phyloP scores from a whole-genome alignment of 2,113 vertebrate genomes.

The Hemibagrus wyckioides region DNA sequence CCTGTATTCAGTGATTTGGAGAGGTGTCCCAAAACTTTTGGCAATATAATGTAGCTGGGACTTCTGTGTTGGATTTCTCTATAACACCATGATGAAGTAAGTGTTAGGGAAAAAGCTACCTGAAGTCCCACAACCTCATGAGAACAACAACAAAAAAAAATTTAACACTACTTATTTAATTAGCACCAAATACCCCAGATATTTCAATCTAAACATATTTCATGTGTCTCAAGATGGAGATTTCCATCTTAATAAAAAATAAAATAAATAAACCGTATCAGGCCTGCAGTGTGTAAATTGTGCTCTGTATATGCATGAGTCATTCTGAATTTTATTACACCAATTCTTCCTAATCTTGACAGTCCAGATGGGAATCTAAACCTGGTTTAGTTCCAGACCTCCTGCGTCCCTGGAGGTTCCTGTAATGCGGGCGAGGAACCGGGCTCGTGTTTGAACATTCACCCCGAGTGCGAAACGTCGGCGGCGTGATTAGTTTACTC shows the following conservation, averaged over 20 bases:
- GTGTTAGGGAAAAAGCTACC: not conserved
- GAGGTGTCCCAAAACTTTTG: too few species aligned
- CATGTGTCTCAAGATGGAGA: not conserved
- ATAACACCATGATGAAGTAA: not conserved
- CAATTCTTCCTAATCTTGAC: slow-evolving; percentile 15
- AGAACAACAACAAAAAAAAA: not conserved
- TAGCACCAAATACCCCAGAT: not conserved
- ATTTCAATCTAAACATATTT: not conserved
- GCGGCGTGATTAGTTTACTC: slow-evolving; percentile 47
- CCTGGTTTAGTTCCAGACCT: slow-evolving; percentile 21
- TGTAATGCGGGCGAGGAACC: slow-evolving; percentile 39
- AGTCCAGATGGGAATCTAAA: slow-evolving; percentile 28
- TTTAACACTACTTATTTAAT: not conserved
- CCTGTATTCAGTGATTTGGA: too few species aligned
- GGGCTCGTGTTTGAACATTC: slow-evolving; percentile 53
- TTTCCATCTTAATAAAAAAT: too few species aligned
- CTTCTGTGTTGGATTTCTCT: not conserved
- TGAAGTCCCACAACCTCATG: not conserved
- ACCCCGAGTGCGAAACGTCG: slow-evolving; percentile 41
- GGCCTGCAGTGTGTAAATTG: not conserved
- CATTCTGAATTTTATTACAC: not conserved
- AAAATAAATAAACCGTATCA: not conserved
- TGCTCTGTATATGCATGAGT: not conserved
- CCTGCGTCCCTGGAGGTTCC: slow-evolving; percentile 23
- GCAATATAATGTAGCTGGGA: too few species aligned